A percentile compares a stretch with the other conserved stretches of the same genome.
phyloP scores from a whole-genome alignment of 2,113 vertebrate species.

The Leucosticte australis region DNA sequence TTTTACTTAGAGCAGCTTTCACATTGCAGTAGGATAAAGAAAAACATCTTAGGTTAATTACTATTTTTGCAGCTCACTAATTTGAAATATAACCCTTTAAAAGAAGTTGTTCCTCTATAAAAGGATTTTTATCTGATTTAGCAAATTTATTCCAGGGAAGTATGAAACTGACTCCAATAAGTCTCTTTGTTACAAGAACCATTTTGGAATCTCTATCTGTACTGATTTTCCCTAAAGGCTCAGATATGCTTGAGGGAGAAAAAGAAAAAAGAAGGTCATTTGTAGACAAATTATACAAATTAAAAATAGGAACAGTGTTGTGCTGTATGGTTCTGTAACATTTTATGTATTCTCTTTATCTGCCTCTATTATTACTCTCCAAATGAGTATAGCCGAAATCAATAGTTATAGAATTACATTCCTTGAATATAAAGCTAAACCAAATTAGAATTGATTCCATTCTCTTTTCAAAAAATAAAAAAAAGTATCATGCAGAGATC shows the following conservation, averaged over 20 bases:
- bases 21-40: slow-evolving; percentile 1
- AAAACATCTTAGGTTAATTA: slow-evolving; percentile 54
- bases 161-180: slow-evolving; percentile 60
- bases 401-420: slow-evolving; percentile 93
- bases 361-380: slow-evolving; percentile 87
- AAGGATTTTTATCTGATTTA: slow-evolving; percentile 61
- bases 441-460: slow-evolving; percentile 90
- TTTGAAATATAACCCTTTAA: slow-evolving; percentile 51
- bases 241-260: slow-evolving; percentile 40
- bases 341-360: slow-evolving; percentile 88
- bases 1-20: slow-evolving; percentile 1
- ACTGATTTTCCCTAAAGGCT: slow-evolving; percentile 57
- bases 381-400: slow-evolving; percentile 82
- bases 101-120: slow-evolving; percentile 34
- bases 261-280: slow-evolving; percentile 63
- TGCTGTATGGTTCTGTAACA: slow-evolving; percentile 67
- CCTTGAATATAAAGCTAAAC: slow-evolving; percentile 88
- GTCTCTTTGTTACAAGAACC: slow-evolving; percentile 65
- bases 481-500: slow-evolving; percentile 73
- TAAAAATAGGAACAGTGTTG: slow-evolving; percentile 70
- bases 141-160: slow-evolving; percentile 65
- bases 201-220: slow-evolving; percentile 48
- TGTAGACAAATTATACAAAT: slow-evolving; percentile 71
- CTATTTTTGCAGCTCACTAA: slow-evolving; percentile 50
- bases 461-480: slow-evolving; percentile 75